These are phyloP conservation scores for Conus ventricosus DNA, from an alignment of 1,140 invertebrate species.

Conservation along the genomic window DNA sequence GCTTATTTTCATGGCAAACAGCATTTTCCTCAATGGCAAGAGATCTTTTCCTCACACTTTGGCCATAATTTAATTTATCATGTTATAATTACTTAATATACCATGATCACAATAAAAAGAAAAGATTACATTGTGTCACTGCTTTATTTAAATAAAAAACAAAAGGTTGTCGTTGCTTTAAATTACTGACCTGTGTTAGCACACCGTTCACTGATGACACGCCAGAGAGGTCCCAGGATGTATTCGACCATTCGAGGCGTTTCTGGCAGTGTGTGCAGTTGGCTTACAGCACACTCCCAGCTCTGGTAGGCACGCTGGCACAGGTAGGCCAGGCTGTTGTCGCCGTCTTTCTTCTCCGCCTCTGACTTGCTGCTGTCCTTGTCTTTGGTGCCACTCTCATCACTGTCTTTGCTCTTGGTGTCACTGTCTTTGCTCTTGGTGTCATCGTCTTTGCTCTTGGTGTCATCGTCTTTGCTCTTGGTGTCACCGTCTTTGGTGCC, in stretches of 20 bases:
- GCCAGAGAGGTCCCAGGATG: neutral
- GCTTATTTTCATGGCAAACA: no score
- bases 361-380: neutral
- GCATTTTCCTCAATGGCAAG: no score
- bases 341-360: neutral
- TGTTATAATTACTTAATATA: no score
- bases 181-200: neutral
- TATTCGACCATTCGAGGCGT: neutral
- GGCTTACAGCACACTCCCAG: neutral
- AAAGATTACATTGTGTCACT: no score
- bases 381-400: neutral
- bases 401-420: neutral
- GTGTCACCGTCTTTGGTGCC: neutral
- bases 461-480: neutral
- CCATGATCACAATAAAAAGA: no score
- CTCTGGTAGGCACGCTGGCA: neutral
- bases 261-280: neutral
- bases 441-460: neutral
- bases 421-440: neutral
- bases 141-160: no score
- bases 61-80: no score
- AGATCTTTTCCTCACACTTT: no score
- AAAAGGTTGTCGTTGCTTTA: no score
- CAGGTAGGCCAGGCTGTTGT: neutral
- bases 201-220: neutral